These are phyloP conservation scores for Podabrus alpinus DNA, from an alignment of 2,888 invertebrate species.

Conservation along the genomic window DNA sequence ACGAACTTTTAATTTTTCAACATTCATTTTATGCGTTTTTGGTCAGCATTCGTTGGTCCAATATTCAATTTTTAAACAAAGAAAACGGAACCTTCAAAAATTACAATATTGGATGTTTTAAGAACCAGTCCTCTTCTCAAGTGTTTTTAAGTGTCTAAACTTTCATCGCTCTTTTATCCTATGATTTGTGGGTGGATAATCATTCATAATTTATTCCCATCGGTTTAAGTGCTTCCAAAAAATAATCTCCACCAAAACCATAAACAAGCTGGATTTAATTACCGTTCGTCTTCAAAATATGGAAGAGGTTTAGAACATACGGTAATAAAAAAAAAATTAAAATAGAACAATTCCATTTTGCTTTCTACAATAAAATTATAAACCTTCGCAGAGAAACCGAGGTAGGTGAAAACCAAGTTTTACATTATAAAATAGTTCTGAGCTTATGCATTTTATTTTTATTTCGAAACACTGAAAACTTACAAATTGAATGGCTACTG, in stretches of 20 bases:
- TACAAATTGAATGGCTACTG: background rate
- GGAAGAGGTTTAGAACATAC: background rate
- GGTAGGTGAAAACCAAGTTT: background rate
- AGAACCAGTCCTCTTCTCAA: too few relatives aligned
- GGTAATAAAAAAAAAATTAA: background rate
- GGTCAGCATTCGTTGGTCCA: background rate
- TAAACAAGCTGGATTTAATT: background rate
- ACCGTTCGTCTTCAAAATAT: background rate
- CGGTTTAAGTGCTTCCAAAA: background rate
- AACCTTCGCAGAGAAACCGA: background rate
- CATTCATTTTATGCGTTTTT: background rate
- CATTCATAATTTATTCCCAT: background rate
- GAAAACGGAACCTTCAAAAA: too few relatives aligned
- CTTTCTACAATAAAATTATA: too few relatives aligned
- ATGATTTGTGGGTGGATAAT: background rate
- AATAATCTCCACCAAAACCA: background rate
- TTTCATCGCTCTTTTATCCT: background rate
- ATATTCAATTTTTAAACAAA: background rate
- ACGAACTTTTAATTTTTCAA: background rate
- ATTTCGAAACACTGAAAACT: background rate
- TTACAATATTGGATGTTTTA: too few relatives aligned
- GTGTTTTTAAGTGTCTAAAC: background rate
- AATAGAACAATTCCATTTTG: background rate
- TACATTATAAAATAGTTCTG: background rate
- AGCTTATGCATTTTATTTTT: background rate